Conservation (phyloP, 2,113 vertebrate species). For the Bufo gargarizans region DNA sequence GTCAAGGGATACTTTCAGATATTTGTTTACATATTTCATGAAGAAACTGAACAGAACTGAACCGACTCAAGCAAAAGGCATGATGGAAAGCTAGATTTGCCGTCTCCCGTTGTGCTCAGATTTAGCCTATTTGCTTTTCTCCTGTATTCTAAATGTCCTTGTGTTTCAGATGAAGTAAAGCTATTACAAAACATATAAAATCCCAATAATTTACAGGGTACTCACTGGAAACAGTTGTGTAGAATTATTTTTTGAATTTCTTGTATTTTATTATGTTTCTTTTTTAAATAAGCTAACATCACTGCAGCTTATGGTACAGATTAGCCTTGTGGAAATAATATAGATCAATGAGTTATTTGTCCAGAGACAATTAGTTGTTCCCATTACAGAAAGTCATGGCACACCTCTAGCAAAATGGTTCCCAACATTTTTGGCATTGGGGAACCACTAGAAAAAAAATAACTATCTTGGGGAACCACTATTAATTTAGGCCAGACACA, state of each 20-base stretch:
- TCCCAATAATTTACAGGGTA: not conserved
- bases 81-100: conserved; percentile 44
- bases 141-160: conserved; percentile 52
- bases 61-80: conserved; percentile 40
- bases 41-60: conserved; percentile 29
- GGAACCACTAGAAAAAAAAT: too few relatives aligned
- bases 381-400: too few relatives aligned
- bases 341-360: too few relatives aligned
- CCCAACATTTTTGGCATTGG: too few relatives aligned
- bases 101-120: conserved; percentile 35
- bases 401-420: too few relatives aligned
- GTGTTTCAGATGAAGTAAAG: conserved; percentile 30
- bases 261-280: not conserved
- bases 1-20: conserved; percentile 49
- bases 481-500: too few relatives aligned
- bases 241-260: not conserved
- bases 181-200: conserved; percentile 26
- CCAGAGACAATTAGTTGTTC: not conserved
- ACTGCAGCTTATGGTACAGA: not conserved
- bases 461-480: too few relatives aligned
- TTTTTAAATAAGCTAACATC: not conserved
- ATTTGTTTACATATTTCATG: conserved; percentile 57
- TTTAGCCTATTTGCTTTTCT: conserved; percentile 39
- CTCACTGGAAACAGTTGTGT: not conserved
- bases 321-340: not conserved